A percentile compares a stretch with the other conserved stretches of the same genome.
phyloP scores from a whole-genome alignment of 2,797 vertebrate genomes.

The Otolemur crassicaudatus region DNA sequence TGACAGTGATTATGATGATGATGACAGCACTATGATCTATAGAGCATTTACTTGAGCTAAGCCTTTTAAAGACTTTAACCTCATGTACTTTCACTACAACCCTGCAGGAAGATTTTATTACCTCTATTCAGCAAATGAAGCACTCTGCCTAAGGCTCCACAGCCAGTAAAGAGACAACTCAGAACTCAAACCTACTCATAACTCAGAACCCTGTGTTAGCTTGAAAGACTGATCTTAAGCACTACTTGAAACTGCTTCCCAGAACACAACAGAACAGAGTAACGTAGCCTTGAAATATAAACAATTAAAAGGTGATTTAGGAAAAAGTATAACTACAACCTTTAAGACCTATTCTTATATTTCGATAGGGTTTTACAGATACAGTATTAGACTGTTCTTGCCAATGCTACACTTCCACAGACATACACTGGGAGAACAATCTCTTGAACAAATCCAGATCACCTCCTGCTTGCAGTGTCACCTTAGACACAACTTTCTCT shows the following conservation, averaged over 20 bases:
- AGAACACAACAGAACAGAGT: background rate
- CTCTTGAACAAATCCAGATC: background rate
- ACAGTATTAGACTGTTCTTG: background rate
- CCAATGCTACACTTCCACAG: background rate
- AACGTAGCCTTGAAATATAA: background rate
- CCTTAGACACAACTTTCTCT: background rate
- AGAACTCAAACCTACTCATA: constrained; percentile 40
- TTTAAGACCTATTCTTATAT: background rate
- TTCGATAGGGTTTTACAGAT: background rate
- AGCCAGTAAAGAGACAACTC: constrained; percentile 10
- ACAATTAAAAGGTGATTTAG: constrained; percentile 23
- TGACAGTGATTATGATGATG: constrained; percentile 63
- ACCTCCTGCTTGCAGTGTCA: background rate
- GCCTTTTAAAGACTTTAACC: constrained; percentile 76
- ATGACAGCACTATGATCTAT: constrained; percentile 70
- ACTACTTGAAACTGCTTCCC: constrained; percentile 25
- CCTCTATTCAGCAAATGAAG: constrained; percentile 56
- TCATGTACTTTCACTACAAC: constrained; percentile 41
- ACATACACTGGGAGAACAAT: background rate
- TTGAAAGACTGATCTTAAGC: background rate
- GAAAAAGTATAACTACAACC: background rate
- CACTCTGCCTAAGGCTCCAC: background rate
- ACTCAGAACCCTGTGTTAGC: background rate
- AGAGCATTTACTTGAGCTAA: constrained; percentile 62
- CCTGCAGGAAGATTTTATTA: constrained; percentile 74